phyloP scores from a whole-genome alignment of 1,140 invertebrate genomes.

The Zaprionus ornatus region DNA sequence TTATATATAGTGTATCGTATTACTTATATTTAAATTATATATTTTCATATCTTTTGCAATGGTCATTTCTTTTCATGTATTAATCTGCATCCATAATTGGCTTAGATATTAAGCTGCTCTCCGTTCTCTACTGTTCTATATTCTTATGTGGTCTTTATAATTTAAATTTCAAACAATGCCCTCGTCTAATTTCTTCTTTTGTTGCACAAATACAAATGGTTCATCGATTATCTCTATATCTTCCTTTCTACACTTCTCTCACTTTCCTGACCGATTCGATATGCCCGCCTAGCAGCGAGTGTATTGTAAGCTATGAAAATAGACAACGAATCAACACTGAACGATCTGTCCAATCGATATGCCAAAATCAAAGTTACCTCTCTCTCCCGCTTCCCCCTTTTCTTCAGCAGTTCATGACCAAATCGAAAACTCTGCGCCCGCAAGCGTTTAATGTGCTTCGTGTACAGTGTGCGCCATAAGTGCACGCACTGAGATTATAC shows the following conservation, averaged over 20 bases:
- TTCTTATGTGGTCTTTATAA: background rate
- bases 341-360: conserved; percentile 60
- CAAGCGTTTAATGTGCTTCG: conserved; percentile 5
- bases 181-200: background rate
- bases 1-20: no score
- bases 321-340: conserved; percentile 32
- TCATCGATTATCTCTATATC: background rate
- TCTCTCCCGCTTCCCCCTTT: background rate
- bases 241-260: background rate
- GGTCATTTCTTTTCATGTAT: no score
- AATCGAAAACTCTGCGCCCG: conserved; percentile 19
- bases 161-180: background rate
- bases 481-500: conserved; percentile 64
- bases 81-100: background rate
- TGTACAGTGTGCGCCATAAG: conserved; percentile 47
- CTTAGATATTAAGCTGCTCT: background rate
- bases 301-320: conserved; percentile 54
- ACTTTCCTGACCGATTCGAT: background rate
- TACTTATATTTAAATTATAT: no score
- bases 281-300: background rate
- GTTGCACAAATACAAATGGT: background rate
- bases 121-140: background rate
- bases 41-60: no score
- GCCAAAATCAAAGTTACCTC: conserved; percentile 50
- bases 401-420: background rate